A percentile compares a stretch with the other conserved stretches of the same genome.
Conservation (phyloP, 2,797 vertebrate species). For the Spatula clypeata region DNA sequence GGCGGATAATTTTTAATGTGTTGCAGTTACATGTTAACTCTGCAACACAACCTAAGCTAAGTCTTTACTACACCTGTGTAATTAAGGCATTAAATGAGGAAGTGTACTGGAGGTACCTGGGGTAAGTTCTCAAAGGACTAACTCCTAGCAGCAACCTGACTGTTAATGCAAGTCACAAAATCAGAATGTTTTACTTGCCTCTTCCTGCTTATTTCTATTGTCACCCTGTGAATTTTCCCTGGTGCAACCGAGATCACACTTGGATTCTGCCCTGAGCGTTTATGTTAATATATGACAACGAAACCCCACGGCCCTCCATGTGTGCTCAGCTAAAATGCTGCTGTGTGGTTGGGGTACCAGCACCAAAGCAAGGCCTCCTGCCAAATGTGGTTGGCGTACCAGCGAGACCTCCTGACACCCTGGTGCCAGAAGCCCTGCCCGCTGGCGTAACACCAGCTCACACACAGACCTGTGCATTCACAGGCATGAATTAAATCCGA, state of each 20-base stretch:
- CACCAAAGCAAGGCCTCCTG: neutral
- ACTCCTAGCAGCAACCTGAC: neutral
- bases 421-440: neutral
- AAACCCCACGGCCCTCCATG: neutral
- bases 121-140: neutral
- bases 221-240: neutral
- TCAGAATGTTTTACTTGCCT: neutral
- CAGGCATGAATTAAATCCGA: neutral
- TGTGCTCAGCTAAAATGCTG: rapidly evolving
- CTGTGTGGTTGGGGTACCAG: neutral
- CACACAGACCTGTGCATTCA: neutral
- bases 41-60: neutral
- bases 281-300: neutral
- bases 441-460: rapidly evolving
- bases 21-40: neutral
- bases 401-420: neutral
- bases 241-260: neutral
- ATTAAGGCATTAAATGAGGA: neutral
- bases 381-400: neutral
- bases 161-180: neutral
- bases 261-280: neutral
- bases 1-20: neutral
- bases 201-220: neutral
- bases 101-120: neutral
- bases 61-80: neutral